Evolutionary conservation across 2,888 invertebrate genomes (phyloP), one percentile per base, ranked within the genome.

Genomic region (Carcina quercana): DNA sequence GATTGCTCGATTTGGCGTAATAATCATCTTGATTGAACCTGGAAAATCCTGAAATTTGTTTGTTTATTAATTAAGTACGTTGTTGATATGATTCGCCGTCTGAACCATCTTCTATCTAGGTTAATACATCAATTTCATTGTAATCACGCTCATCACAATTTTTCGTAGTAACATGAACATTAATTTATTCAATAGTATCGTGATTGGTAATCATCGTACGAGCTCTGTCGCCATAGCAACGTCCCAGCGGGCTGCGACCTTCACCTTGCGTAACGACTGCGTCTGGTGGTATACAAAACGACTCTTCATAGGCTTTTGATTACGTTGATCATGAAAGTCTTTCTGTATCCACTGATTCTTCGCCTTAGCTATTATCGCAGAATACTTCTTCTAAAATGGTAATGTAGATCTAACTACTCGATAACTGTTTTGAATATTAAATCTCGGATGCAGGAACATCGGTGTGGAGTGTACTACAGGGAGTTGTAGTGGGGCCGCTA

Each of bases 181-280:
- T n/a, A n/a, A n/a, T 24, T 24, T 12, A 5, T 17, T 60, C 47
- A 64, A 64, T 66, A 59, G 47, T 36, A 34, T 31, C 30, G 48
- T 61, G 62, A 72, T 69, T 64, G 45, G 45, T 45, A 53, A 54
- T 67, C 47, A 58, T 32, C 32, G 35, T 32, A 40, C 43, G 35
- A n/a, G n/a, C n/a, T n/a, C n/a, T 28, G 32, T 59, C 49, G 44
- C 65, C 56, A 65, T 67, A 49, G 71, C 47, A 59, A 71, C 66
- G 40, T 39, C 58, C 34, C 56, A 46, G 47, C 45, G 42, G 45
- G 44, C 37, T 36, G 22, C 47, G 54, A 58, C 71, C 72, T 75
- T 76, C 70, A 71, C 69, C 73, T 69, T 68, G 60, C 45, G 35
- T 58, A 60, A 64, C 59, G 48, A 50, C 47, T 42, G 40, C 55